Base-by-base conservation (phyloP, 2,113 vertebrate species). In the Brachyistius frenatus region DNA sequence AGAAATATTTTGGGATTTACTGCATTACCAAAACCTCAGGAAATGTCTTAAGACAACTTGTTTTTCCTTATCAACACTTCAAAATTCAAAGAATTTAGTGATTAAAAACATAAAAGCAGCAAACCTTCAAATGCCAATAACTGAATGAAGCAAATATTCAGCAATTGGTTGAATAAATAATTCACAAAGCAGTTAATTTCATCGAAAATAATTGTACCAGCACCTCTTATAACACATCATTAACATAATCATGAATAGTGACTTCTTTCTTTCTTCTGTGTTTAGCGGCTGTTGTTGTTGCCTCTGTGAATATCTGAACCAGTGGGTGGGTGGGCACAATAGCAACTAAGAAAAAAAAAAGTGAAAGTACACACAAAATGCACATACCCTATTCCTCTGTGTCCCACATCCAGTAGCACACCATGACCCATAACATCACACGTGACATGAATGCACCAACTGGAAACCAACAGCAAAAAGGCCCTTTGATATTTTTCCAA, bases 391-490 rank as follows among this genome's bases (percentile, higher is more conserved):
- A 90, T 88, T 89, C 85, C 80, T 84, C 80, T 76, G 73, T 80
- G 83, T 91, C 86, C 88, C 81, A 86, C 86, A 88, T 91, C 71
- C 80, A 85, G 71, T 35, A 49, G 50, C 75, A 78, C 46, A 33
- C 64, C 57, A 58, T 54, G 74, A 73, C 69, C 83, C 61, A 56
- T 56, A 61, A 74, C 64, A 23, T 50, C 58, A 83, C 86, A 87
- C 80, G 35, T 89, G 90, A 85, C 90, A 39, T 14, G 36, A 67
- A 76, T 58, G 55, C 72, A 71, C 85, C 88, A 87, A 86, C 69
- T 61, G 66, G 57, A 78, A 73, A 58, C 35, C 30, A 52, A 41
- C 8, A 44, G 15, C 7, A 44, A 78, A 81, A 69, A 71, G 67
- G 57, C 58, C 55, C 47, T 83, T 72, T 80, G 81, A 87, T 70